Evolutionary conservation across 2,888 invertebrate genomes (phyloP).

Genomic region (Notodromas monacha): DNA sequence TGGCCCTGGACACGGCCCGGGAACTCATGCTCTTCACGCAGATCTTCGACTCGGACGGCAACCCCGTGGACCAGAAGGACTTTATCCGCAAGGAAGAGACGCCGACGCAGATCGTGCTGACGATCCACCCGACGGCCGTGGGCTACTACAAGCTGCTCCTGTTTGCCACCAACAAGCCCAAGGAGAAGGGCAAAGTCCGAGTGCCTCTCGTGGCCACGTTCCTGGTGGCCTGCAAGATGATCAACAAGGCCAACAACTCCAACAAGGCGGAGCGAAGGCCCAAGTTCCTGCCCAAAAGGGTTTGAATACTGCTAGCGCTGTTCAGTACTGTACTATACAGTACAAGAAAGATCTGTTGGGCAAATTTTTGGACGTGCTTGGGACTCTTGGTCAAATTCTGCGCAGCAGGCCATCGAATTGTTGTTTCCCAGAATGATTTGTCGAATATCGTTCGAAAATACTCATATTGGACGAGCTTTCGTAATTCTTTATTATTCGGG

Average conservation of each 20-base stretch:
- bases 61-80: slow-evolving; percentile 1
- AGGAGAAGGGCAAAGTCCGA: slow-evolving; percentile 11
- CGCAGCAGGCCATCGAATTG: too few species aligned
- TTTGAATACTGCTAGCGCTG: too few species aligned
- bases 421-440: too few species aligned
- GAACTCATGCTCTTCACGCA: slow-evolving; percentile 11
- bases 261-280: slow-evolving; percentile 5
- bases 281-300: too few species aligned
- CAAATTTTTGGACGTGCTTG: too few species aligned
- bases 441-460: too few species aligned
- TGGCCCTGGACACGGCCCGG: too few species aligned
- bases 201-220: slow-evolving; percentile 12
- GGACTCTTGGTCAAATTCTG: too few species aligned
- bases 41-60: slow-evolving; percentile 8
- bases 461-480: too few species aligned
- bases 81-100: neutral
- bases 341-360: too few species aligned
- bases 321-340: too few species aligned
- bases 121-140: slow-evolving; percentile 11
- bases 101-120: slow-evolving; percentile 9
- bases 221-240: slow-evolving; percentile 10
- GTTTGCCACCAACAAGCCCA: slow-evolving; percentile 12
- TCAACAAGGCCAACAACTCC: neutral
- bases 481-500: too few species aligned
- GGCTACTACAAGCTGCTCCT: slow-evolving; percentile 12